These are phyloP conservation scores for Drosophila chauvacae DNA, from an alignment of 1,140 invertebrate species.

Conservation along the genomic window DNA sequence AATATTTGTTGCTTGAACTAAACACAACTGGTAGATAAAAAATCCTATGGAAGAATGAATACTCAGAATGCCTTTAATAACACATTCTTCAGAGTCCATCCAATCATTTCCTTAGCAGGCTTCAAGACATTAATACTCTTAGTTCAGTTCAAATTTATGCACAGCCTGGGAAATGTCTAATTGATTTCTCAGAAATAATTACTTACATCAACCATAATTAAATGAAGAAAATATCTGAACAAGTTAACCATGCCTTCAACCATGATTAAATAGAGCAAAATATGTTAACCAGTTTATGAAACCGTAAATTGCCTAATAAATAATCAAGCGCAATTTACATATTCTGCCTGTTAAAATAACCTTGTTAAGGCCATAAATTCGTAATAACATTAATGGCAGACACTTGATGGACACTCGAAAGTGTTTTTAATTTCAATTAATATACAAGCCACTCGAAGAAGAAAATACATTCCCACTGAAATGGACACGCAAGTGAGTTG, in stretches of 20 bases:
- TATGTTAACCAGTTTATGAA: constrained; percentile 4
- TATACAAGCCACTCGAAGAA: constrained; percentile 43
- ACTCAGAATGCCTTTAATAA: not conserved
- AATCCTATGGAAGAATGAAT: too few relatives aligned
- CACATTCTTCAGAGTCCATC: not conserved
- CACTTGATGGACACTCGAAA: constrained; percentile 43
- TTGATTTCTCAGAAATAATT: constrained; percentile 3
- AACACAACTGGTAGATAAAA: not conserved
- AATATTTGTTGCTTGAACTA: not conserved
- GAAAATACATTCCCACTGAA: constrained; percentile 18
- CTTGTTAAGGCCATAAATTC: constrained; percentile 11
- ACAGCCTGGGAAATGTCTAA: not conserved
- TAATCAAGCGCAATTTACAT: constrained; percentile 9
- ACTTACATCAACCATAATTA: not conserved
- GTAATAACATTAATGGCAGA: constrained; percentile 42
- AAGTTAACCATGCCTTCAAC: not conserved
- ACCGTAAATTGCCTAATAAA: constrained; percentile 18
- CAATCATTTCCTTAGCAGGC: not conserved
- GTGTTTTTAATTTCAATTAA: constrained; percentile 56
- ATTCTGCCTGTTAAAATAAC: not conserved
- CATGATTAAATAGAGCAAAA: not conserved
- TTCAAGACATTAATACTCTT: not conserved
- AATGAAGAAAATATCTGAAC: not conserved
- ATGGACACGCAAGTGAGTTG: constrained; percentile 38
- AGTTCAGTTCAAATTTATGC: not conserved